Evolutionary conservation across 2,888 invertebrate genomes (phyloP), one percentile per base, ranked within the genome.

Genomic region (Pecten maximus): DNA sequence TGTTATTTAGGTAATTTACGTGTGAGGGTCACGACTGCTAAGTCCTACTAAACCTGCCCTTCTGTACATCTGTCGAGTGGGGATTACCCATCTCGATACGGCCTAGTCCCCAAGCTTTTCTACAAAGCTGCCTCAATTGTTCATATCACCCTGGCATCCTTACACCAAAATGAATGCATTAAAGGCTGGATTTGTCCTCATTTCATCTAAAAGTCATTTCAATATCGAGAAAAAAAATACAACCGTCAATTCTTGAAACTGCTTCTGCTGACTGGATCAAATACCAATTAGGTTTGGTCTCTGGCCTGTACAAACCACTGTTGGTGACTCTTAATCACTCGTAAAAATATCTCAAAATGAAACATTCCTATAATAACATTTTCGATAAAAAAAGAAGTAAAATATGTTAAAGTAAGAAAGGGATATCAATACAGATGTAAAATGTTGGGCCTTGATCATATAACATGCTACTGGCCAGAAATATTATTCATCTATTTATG

Each of bases 151-250:
- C 15, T 23, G 28, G 10, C 28, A 74, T 74, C 74, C 74, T 35
- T 74, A 35, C 8, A 74, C 74, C 35, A 74, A 35, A 28, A 74
- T 23, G 15, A 74, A 74, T 74, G 12, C 74, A 74, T 74, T 35
- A 74, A 74, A 74, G 28, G 74, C 74, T 35, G 74, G 74, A 74
- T 74, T 74, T 74, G 74, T 74, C 74, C 74, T 74, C 74, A 74
- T 74, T 74, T 74, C 74, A 74, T 74, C 74, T 28, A 74, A 74
- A 74, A 74, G 74, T 74, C 74, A 74, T 74, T 74, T 74, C 74
- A 35, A 74, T 74, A 74, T 35, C 35, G 74, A 74, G 74, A 74
- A 74, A 74, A 74, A 74, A 74, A 74, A 23, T 74, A 12, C 10
- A 15, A 74, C 50, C 74, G 28, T 74, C 74, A 74, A 74, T 74